Evolutionary conservation across 2,888 invertebrate genomes (phyloP).

Genomic region (Tuberolachnus salignus): DNA sequence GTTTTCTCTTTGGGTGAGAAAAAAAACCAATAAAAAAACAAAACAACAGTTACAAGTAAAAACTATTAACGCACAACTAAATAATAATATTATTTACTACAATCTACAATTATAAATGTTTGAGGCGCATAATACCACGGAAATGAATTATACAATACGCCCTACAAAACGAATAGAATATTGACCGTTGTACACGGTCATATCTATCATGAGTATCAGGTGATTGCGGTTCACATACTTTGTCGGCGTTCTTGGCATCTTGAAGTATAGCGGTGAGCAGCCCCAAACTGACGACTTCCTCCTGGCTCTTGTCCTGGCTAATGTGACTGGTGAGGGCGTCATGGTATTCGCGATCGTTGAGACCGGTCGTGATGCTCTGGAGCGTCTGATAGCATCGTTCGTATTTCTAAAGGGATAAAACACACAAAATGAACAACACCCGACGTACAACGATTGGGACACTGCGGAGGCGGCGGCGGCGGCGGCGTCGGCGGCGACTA

Average conservation of each 20-base stretch:
- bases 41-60: no score
- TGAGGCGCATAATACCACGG: slow-evolving; percentile 22
- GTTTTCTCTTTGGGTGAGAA: not conserved
- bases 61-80: no score
- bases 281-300: slow-evolving; percentile 87
- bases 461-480: not conserved
- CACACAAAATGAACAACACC: slow-evolving; percentile 45
- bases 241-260: slow-evolving; percentile 80
- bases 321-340: slow-evolving; percentile 89
- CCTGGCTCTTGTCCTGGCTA: slow-evolving; percentile 86
- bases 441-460: not conserved
- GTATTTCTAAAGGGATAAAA: slow-evolving; percentile 75
- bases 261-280: slow-evolving; percentile 86
- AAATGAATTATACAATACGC: slow-evolving; percentile 31
- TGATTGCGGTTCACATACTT: slow-evolving; percentile 62
- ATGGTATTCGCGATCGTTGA: slow-evolving; percentile 92
- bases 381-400: slow-evolving; percentile 82
- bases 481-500: not conserved
- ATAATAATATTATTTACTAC: no score
- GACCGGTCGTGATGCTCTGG: slow-evolving; percentile 77
- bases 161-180: not conserved
- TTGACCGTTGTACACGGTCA: not conserved
- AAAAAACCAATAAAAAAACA: no score
- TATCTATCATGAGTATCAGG: not conserved
- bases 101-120: not conserved